These are phyloP conservation scores for Neotoxoptera formosana DNA, from an alignment of 1,140 invertebrate genomes.

Conservation along the genomic window DNA sequence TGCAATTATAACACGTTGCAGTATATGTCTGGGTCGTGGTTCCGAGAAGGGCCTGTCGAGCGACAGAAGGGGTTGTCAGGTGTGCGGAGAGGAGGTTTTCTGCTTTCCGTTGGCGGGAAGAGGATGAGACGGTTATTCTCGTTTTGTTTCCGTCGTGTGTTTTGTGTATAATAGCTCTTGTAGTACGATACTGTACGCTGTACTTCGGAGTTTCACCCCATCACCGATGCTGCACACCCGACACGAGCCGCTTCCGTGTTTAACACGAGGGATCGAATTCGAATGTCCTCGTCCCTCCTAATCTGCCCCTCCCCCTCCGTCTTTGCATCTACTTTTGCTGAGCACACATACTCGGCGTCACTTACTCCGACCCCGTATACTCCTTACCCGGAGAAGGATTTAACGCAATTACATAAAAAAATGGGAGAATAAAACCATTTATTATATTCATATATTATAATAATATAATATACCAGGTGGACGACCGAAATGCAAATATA, in stretches of 20 bases:
- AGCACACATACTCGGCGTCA: neutral
- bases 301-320: too few relatives aligned
- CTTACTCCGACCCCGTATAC: neutral
- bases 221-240: neutral
- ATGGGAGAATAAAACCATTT: neutral
- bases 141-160: constrained; percentile 2
- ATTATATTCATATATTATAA: too few relatives aligned
- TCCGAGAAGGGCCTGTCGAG: neutral
- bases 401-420: neutral
- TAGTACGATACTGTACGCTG: neutral
- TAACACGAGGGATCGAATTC: constrained; percentile 8
- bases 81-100: neutral
- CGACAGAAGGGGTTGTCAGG: neutral
- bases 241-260: neutral
- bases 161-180: neutral
- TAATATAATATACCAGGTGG: neutral
- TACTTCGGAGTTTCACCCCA: neutral
- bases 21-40: neutral
- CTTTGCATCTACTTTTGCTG: neutral
- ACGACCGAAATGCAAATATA: neutral
- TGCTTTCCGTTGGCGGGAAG: neutral
- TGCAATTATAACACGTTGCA: neutral
- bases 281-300: neutral
- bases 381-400: neutral
- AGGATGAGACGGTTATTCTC: neutral